Conservation (phyloP, 2,113 vertebrate genomes). For the Lynx canadensis region DNA sequence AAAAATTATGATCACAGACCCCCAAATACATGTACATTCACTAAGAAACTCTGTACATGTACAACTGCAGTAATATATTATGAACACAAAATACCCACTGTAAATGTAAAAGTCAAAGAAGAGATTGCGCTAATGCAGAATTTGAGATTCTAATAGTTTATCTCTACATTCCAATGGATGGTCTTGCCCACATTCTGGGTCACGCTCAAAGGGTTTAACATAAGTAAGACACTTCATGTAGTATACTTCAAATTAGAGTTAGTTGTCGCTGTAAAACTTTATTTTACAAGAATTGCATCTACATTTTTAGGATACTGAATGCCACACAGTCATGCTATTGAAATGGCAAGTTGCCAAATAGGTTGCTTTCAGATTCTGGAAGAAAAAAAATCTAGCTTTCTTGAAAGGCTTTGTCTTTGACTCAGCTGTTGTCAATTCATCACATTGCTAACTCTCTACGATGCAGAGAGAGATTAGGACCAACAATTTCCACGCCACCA, state of each 20-base stretch:
- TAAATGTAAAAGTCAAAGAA: conserved; percentile 25
- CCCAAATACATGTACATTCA: not conserved
- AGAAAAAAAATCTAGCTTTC: not conserved
- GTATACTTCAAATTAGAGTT: conserved; percentile 1
- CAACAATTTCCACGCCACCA: not conserved
- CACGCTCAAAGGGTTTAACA: not conserved
- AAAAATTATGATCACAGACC: not conserved
- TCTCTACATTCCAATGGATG: not conserved
- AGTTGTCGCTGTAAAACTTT: not conserved
- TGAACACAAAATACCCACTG: not conserved
- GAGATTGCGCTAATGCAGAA: not conserved
- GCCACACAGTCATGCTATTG: not conserved
- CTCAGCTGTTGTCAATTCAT: not conserved
- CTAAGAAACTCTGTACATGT: not conserved
- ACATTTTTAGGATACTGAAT: not conserved
- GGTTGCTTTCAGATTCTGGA: conserved; percentile 1
- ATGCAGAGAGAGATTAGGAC: not conserved
- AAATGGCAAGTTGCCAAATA: not conserved
- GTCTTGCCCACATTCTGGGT: not conserved
- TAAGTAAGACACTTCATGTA: not conserved
- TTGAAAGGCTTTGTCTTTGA: not conserved
- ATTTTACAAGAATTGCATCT: conserved; percentile 17
- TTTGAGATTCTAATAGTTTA: not conserved
- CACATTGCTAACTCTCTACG: not conserved
- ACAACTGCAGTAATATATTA: not conserved